Evolutionary conservation across 2,797 vertebrate species (phyloP).

Genomic region (Eupleurogrammus muticus): DNA sequence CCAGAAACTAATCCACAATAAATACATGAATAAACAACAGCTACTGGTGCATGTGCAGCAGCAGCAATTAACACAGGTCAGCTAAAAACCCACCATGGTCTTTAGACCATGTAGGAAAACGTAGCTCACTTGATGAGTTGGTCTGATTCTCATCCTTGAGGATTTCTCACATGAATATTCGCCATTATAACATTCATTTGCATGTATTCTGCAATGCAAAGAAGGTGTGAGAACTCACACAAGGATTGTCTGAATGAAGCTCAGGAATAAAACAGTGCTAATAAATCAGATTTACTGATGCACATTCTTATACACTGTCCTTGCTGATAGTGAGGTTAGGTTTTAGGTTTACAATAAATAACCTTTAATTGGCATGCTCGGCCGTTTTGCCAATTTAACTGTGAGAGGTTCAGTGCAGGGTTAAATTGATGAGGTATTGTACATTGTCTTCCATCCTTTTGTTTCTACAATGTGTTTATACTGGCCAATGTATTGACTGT

Average conservation of each 20-base stretch:
- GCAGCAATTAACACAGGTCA: conserved; percentile 1
- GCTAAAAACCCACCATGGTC: conserved; percentile 12
- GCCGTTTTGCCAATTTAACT: not conserved
- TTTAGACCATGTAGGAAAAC: conserved; percentile 21
- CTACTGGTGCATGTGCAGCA: not conserved
- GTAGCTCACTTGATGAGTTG: conserved; percentile 36
- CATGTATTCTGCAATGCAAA: conserved; percentile 58
- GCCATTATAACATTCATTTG: conserved; percentile 28
- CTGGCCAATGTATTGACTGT: too few species aligned
- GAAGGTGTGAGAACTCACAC: conserved; percentile 46
- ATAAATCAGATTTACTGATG: conserved; percentile 55
- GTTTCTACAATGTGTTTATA: too few species aligned
- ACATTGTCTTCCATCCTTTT: not conserved
- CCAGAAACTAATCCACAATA: not conserved
- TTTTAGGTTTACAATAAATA: not conserved
- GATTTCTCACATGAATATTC: conserved; percentile 47
- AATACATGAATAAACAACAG: not conserved
- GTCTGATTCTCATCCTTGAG: conserved; percentile 44
- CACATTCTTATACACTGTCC: conserved; percentile 50
- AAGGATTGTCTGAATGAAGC: conserved; percentile 47
- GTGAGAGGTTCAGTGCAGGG: not conserved
- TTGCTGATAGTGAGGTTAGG: conserved; percentile 34
- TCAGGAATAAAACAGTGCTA: conserved; percentile 47
- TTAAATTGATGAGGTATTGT: not conserved
- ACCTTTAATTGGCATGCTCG: not conserved